phyloP scores from a whole-genome alignment of 35 echinoderm and acorn worm genomes.

The Heliocidaris tuberculata region DNA sequence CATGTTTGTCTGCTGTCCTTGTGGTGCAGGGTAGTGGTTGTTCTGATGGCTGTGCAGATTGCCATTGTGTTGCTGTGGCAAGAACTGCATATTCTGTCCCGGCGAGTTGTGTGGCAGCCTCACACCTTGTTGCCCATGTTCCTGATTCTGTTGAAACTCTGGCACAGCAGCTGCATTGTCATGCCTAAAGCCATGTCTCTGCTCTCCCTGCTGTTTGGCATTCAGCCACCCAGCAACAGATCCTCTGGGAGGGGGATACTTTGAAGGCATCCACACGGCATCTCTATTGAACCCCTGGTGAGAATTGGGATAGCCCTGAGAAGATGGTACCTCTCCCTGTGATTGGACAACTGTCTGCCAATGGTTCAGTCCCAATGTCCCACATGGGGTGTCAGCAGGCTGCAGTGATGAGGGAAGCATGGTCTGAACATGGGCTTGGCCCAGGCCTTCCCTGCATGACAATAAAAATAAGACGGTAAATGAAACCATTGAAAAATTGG shows the following conservation, averaged over 20 bases:
- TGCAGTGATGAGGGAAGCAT: slow-evolving; percentile 38
- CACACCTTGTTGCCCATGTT: background rate
- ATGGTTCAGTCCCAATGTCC: slow-evolving; percentile 22
- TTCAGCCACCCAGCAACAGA: background rate
- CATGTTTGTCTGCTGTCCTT: background rate
- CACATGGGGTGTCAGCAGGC: slow-evolving; percentile 42
- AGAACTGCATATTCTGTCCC: background rate
- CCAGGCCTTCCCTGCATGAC: slow-evolving; percentile 30
- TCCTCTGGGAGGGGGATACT: slow-evolving; percentile 10
- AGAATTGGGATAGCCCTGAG: slow-evolving; percentile 32
- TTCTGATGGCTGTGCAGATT: background rate
- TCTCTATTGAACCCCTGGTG: slow-evolving; percentile 24
- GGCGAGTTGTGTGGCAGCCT: background rate
- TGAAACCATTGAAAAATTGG: background rate
- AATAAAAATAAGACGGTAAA: background rate
- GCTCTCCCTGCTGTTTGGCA: slow-evolving; percentile 19
- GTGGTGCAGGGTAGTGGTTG: background rate
- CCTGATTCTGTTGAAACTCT: background rate
- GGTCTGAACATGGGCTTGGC: slow-evolving; percentile 41
- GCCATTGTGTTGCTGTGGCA: slow-evolving; percentile 20
- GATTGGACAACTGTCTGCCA: slow-evolving; percentile 51
- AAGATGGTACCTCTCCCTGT: slow-evolving; percentile 15
- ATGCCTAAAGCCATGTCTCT: slow-evolving; percentile 8
- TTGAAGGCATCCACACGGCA: slow-evolving; percentile 43
- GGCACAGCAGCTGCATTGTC: background rate